A percentile compares a stretch with the other conserved stretches of the same genome.
phyloP scores from a whole-genome alignment of 2,797 vertebrate species.

The Clarias pachynema region DNA sequence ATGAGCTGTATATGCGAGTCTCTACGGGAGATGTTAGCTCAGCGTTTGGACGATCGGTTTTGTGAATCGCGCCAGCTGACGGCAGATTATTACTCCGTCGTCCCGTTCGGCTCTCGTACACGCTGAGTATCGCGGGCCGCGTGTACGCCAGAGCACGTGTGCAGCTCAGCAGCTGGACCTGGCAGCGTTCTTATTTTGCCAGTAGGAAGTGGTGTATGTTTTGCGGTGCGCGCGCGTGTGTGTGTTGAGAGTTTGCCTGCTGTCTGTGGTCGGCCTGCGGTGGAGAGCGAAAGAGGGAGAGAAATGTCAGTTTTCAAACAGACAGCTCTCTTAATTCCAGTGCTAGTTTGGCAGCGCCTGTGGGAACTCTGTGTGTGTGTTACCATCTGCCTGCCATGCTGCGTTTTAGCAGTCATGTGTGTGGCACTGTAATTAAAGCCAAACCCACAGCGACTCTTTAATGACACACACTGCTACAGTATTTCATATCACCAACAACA shows the following conservation, averaged over 20 bases:
- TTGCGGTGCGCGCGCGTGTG: constrained; percentile 39
- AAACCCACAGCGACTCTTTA: constrained; percentile 36
- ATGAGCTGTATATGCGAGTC: constrained; percentile 47
- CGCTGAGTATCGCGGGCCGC: constrained; percentile 24
- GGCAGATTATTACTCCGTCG: constrained; percentile 5
- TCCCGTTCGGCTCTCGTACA: constrained; percentile 31
- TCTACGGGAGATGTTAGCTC: constrained; percentile 62
- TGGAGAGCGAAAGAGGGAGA: not conserved
- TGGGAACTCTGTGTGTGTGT: constrained; percentile 15
- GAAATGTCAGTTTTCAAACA: constrained; percentile 13
- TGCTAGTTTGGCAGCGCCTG: constrained; percentile 29
- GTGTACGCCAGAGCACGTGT: constrained; percentile 12
- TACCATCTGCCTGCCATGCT: constrained; percentile 24
- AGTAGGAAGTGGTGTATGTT: constrained; percentile 56
- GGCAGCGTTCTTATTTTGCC: constrained; percentile 41
- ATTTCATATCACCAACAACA: constrained; percentile 39
- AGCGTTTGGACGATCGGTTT: constrained; percentile 59
- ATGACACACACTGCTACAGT: constrained; percentile 31
- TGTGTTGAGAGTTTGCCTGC: constrained; percentile 51
- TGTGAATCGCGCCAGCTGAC: constrained; percentile 56
- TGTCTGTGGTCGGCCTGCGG: constrained; percentile 52
- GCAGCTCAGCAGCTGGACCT: constrained; percentile 41
- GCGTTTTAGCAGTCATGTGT: constrained; percentile 17
- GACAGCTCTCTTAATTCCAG: constrained; percentile 24
- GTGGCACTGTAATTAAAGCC: constrained; percentile 35